Evolutionary conservation across 2,113 vertebrate genomes (phyloP), one percentile per base, ranked within the genome.

Genomic region (Oceanodroma tethys): DNA sequence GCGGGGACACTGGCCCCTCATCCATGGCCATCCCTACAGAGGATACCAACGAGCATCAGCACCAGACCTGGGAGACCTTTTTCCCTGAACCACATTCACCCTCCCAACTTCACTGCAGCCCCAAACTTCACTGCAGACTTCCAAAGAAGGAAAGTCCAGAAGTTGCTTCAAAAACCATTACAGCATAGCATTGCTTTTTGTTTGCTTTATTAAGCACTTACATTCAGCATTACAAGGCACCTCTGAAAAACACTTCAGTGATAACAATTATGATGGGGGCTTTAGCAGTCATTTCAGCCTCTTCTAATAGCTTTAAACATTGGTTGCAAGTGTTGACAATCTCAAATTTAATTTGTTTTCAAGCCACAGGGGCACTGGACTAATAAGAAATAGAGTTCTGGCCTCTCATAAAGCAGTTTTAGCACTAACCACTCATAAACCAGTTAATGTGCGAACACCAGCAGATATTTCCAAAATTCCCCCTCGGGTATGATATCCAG

Each of bases 321-420:
- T 25, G 52, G 9, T 71, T 86, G 47, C 68, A 43, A 93, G 83
- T n/a, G 72, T 26, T 78, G 81, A 81, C 88, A 92, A 79, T 21
- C 76, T 71, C 67, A 19, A 43, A 21, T 95, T 65, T 88, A 86
- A 96, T 94, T 95, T 95, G 86, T 74, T 93, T 84, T 52, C 30
- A 34, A 94, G 70, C 56, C 83, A 75, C 91, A 95, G 66, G 88
- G 83, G 80, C 68, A 26, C 86, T n/a, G 56, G 52, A 45, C 92
- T 95, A 95, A 93, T 93, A 91, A 73, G 30, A 68, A 93, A 58
- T 56, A 12, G 68, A 79, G 91, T 25, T 55, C 72, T 84, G 93
- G 43, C 67, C 63, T 70, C 50, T 89, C 63, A 80, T 58, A 73
- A 83, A 86, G 63, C 43, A 86, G 43, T 27, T 86, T 62, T 29